Evolutionary conservation across 37 sponge, comb jelly and placozoan species (phyloP).

Genomic region (Geodia barretti): DNA sequence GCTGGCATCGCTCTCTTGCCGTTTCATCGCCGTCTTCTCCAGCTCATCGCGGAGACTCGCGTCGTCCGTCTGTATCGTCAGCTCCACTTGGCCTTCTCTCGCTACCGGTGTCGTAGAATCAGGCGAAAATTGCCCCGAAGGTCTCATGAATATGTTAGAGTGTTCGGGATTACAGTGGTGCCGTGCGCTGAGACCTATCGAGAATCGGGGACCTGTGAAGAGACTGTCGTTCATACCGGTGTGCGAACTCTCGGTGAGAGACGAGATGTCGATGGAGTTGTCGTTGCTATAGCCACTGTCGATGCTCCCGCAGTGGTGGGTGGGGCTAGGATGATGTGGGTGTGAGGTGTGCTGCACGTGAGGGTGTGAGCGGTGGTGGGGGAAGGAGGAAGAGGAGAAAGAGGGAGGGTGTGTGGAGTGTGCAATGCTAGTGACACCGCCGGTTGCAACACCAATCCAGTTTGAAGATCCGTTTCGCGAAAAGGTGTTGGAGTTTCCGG

Average conservation of each 20-base stretch:
- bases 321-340: not conserved
- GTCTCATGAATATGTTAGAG: not conserved
- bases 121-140: not conserved
- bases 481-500: not conserved
- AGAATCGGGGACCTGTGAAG: not conserved
- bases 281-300: slow-evolving; percentile 27
- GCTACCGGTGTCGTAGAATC: not conserved
- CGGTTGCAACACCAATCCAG: not conserved
- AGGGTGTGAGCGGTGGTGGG: too few relatives aligned
- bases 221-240: not conserved
- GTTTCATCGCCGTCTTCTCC: not conserved
- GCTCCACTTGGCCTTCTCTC: not conserved
- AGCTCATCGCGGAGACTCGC: not conserved
- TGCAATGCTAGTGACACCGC: not conserved
- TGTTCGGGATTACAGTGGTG: not conserved
- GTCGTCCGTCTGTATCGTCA: not conserved
- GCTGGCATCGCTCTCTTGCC: not conserved
- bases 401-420: too few relatives aligned
- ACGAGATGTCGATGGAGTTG: not conserved
- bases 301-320: slow-evolving; percentile 9
- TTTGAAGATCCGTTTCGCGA: slow-evolving; percentile 18
- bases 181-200: not conserved
- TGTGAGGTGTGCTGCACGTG: not conserved
- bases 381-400: not conserved
- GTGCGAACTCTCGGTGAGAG: not conserved